Conservation (phyloP, 2,113 vertebrate genomes). For the Ammodytes marinus region DNA sequence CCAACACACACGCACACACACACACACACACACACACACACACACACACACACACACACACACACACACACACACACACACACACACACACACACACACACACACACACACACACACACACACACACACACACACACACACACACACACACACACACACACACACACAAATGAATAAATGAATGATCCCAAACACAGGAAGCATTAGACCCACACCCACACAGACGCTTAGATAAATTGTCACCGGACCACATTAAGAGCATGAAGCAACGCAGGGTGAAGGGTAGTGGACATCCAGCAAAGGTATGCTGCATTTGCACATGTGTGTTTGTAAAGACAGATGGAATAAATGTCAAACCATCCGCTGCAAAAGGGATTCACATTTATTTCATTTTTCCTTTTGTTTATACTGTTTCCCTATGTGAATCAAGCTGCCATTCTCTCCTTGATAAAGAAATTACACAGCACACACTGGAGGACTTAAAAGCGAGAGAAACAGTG, state of each 20-base stretch:
- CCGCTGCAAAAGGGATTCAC: not conserved
- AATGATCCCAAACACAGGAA: conserved; percentile 41
- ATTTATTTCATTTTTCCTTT: not conserved
- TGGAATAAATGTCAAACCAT: not conserved
- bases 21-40: no score
- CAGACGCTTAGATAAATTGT: conserved; percentile 41
- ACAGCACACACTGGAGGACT: not conserved
- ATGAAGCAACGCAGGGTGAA: conserved; percentile 50
- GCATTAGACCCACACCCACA: conserved; percentile 38
- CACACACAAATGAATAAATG: conserved; percentile 21
- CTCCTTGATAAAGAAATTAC: conserved; percentile 21
- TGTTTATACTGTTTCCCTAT: not conserved
- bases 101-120: no score
- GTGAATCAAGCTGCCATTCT: conserved; percentile 10
- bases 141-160: conserved; percentile 12
- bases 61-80: no score
- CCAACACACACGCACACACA: no score
- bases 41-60: no score
- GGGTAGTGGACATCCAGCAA: conserved; percentile 25
- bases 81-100: no score
- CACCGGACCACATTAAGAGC: conserved; percentile 25
- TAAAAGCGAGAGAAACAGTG: no score
- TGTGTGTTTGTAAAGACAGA: conserved; percentile 16
- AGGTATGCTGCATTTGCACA: conserved; percentile 16
- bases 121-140: no score